Evolutionary conservation across 1,140 invertebrate genomes (phyloP), one percentile per base, ranked within the genome.

Genomic region (Hormaphis cornu): DNA sequence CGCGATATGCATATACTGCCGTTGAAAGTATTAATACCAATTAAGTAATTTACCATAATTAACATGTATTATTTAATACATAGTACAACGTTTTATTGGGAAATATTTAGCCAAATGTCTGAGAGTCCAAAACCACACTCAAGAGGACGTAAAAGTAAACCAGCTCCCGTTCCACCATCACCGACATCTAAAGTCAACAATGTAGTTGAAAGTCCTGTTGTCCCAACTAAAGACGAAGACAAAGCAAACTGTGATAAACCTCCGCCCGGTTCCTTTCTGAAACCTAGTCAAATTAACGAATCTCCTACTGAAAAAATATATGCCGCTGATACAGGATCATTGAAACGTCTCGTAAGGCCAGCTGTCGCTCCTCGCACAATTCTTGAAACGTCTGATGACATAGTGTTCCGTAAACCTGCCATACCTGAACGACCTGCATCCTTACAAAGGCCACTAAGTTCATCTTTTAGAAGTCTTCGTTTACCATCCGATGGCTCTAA

Each of bases 61-160:
- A n/a, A 52, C 4, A 28, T 54, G 33, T 33, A 54, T 20, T 54
- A n/a, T n/a, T n/a, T n/a, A n/a, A n/a, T n/a, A n/a, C n/a, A n/a
- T n/a, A 35, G 1, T 22, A 30, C 22, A 2, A 16, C n/a, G 18
- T 53, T 69, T 69, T 53, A 53, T 28, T 66, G 7, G 46, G 42
- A 24, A 52, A 72, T 74, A 69, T 63, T 82, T 77, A 86, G 84
- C 72, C 84, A 85, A 12, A 84, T 86, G 20, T 80, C 82, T 66
- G 86, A 85, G 9, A 88, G 87, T 76, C 87, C 87, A 24, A 89
- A 87, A 74, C 87, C 87, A 7, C 84, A 85, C 53, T 80, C 83
- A 50, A 81, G 87, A 30, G 69, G 70, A n/a, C 80, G 85, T 73
- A 87, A 87, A 77, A 87, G 87, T 70, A 86, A 87, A 75, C 83